Percentiles rank a stretch among this genome's conserved stretches.
Conservation (phyloP, 2,797 vertebrate species). For the Myripristis jacobus region DNA sequence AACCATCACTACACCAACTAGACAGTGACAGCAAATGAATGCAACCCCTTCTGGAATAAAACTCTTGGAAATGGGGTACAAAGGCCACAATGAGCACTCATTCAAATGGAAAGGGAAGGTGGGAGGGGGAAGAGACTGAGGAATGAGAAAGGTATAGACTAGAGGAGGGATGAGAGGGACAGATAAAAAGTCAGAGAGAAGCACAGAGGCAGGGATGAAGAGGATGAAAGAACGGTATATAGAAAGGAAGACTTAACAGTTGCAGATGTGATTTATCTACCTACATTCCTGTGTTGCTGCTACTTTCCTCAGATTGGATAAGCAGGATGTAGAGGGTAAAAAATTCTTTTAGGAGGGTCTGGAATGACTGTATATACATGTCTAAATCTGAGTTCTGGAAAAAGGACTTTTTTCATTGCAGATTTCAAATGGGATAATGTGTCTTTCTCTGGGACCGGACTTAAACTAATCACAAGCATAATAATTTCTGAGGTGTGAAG, state of each 20-base stretch:
- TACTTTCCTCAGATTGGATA: neutral
- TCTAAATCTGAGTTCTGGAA: too few relatives aligned
- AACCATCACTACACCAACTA: constrained; percentile 22
- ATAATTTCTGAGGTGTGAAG: constrained; percentile 28
- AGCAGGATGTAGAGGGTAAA: neutral
- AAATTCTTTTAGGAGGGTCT: too few relatives aligned
- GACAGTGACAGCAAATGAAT: neutral
- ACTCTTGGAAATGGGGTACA: constrained; percentile 31
- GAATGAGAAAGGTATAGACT: neutral
- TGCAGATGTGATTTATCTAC: neutral
- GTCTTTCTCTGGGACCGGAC: constrained; percentile 11
- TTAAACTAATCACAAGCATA: neutral
- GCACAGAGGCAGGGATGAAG: too few relatives aligned
- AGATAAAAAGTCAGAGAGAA: constrained; percentile 3
- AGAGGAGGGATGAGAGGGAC: neutral
- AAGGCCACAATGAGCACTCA: constrained; percentile 11
- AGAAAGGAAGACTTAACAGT: neutral
- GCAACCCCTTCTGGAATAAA: constrained; percentile 15
- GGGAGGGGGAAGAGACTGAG: neutral
- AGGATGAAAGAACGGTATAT: neutral
- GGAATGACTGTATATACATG: too few relatives aligned
- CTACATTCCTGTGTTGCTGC: too few relatives aligned
- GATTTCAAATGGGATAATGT: constrained; percentile 4
- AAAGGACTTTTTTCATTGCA: too few relatives aligned
- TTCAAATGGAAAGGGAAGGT: constrained; percentile 19